phyloP scores from a whole-genome alignment of 2,113 vertebrate genomes.

The Trematomus loennbergii region DNA sequence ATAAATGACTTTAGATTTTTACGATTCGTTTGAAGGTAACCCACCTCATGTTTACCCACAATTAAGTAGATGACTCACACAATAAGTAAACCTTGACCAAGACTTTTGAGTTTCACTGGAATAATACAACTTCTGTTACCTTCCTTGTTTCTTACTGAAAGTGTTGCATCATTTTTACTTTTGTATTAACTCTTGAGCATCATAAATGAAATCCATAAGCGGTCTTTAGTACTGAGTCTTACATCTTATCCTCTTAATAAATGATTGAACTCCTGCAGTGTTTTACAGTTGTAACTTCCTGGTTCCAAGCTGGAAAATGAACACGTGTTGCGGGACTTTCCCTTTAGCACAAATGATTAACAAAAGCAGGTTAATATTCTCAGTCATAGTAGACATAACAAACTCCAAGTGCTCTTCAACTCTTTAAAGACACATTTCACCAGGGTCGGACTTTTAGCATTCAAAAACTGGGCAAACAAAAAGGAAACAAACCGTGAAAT shows the following conservation, averaged over 20 bases:
- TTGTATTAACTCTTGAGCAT: too few species aligned
- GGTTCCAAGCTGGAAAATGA: neutral
- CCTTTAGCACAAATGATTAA: neutral
- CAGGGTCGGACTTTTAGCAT: too few species aligned
- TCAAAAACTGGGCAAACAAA: neutral
- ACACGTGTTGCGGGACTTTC: neutral
- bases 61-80: neutral
- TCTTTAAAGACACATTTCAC: neutral
- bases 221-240: neutral
- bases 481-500: neutral
- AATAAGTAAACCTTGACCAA: neutral
- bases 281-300: neutral
- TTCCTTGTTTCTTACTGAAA: neutral
- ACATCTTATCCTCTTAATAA: neutral
- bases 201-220: neutral
- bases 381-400: neutral
- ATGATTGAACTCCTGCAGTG: neutral
- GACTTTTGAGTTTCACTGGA: too few species aligned
- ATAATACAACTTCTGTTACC: neutral
- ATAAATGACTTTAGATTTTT: too few species aligned
- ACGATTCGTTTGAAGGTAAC: too few species aligned
- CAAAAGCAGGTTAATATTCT: neutral
- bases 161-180: too few species aligned
- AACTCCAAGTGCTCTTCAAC: neutral
- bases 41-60: too few species aligned